Evolutionary conservation across 1,140 invertebrate genomes (phyloP).

Genomic region (Tetragonula clypearis): DNA sequence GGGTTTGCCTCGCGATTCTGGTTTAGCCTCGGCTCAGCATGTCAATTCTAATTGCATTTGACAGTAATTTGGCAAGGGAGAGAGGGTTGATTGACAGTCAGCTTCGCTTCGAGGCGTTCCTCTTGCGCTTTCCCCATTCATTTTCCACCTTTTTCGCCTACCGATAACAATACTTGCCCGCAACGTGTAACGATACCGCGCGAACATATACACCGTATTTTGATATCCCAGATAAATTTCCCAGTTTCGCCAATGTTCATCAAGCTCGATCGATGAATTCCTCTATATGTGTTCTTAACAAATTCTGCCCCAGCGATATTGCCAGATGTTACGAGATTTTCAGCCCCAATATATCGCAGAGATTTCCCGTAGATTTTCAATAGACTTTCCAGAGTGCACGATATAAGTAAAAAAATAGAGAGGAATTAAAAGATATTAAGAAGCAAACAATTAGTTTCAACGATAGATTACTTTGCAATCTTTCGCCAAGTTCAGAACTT

Average conservation of each 20-base stretch:
- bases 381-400: no score
- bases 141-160: conserved; percentile 16
- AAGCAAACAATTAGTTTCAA: no score
- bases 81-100: conserved; percentile 62
- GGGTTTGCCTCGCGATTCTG: conserved; percentile 64
- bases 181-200: neutral
- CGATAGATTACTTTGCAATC: no score
- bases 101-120: conserved; percentile 13
- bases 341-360: neutral
- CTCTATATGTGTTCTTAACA: neutral
- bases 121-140: conserved; percentile 31
- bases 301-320: no score
- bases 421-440: no score
- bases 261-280: conserved; percentile 13
- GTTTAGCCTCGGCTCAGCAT: conserved; percentile 56
- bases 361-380: neutral
- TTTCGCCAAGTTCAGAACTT: no score
- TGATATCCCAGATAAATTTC: conserved; percentile 26
- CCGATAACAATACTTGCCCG: conserved; percentile 8
- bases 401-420: no score
- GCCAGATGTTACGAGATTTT: neutral
- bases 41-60: conserved; percentile 70
- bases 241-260: conserved; percentile 27
- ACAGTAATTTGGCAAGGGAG: conserved; percentile 66
- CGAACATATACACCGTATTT: conserved; percentile 1